Base-by-base conservation (phyloP, 2,888 invertebrate genomes). In the Disparrhopalites patrizii region DNA sequence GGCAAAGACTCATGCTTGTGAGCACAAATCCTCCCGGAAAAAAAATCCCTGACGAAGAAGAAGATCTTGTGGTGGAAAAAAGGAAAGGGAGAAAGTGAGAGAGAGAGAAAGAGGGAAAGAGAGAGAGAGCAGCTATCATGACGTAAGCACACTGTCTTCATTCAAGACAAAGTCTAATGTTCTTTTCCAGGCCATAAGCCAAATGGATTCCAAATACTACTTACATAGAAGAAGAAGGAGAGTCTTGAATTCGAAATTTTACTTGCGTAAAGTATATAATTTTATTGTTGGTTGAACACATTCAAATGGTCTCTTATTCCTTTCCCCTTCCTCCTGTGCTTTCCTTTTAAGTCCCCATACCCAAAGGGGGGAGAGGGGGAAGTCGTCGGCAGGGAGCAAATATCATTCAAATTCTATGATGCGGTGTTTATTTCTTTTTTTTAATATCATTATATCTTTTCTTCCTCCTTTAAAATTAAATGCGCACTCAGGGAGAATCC, bases 131-230 rank as follows among this genome's bases (percentile, higher is more conserved):
- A 36, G 36, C 15, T 36, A 7, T 7, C 7, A 36, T 58, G 58
- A 58, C 58, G 58, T 47, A 58, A 58, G 31, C n/a, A 58, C 18
- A 31, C 38, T 61, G 61, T 33, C 50, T 50, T 61, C 61, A 61
- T 61, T 61, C 51, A 61, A n/a, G 36, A 31, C 61, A 27, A 61
- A 61, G 23, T 61, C 33, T 61, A 61, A 61, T 51, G 52, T 38
- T 31, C 61, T 51, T 60, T 61, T 61, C 61, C 61, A 61, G 25
- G 33, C 61, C 61, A 61, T 61, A 61, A 61, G 61, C 61, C 51
- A 61, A 51, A 61, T 61, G 61, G 61, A 61, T 57, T 54, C 31
- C 20, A 31, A 54, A 28, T 54, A 54, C 20, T 10, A 10, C 7
- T 36, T 10, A 7, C 20, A 43, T 47, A 47, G 7, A 25, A 47